phyloP scores from a whole-genome alignment of 2,113 vertebrate species.

The Dinomys branickii region DNA sequence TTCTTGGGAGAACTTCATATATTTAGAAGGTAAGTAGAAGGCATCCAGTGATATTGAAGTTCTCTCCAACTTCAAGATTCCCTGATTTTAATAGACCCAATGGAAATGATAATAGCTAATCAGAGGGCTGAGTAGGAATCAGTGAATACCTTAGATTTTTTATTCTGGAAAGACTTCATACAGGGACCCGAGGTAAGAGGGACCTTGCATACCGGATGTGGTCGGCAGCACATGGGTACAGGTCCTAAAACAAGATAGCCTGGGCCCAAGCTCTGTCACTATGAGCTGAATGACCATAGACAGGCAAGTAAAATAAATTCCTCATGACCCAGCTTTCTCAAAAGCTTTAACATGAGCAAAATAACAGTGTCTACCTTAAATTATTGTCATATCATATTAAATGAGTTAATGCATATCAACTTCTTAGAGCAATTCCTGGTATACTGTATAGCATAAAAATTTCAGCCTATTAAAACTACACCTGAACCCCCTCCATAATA shows the following conservation, averaged over 20 bases:
- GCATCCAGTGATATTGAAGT: neutral
- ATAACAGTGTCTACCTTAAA: neutral
- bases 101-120: neutral
- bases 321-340: neutral
- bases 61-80: neutral
- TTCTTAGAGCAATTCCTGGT: neutral
- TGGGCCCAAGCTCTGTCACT: neutral
- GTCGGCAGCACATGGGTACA: accelerated
- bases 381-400: neutral
- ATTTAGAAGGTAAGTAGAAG: neutral
- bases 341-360: neutral
- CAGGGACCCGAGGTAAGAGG: neutral
- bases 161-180: neutral
- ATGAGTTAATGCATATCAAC: neutral
- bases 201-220: neutral
- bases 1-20: neutral
- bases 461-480: neutral
- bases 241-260: neutral
- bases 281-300: neutral
- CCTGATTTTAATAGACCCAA: neutral
- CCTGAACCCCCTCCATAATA: neutral
- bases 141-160: neutral
- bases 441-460: neutral
- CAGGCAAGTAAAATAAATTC: neutral
- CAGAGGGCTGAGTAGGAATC: neutral